These are phyloP conservation scores for Exocentrus adspersus DNA, from an alignment of 2,888 invertebrate species.

Conservation along the genomic window DNA sequence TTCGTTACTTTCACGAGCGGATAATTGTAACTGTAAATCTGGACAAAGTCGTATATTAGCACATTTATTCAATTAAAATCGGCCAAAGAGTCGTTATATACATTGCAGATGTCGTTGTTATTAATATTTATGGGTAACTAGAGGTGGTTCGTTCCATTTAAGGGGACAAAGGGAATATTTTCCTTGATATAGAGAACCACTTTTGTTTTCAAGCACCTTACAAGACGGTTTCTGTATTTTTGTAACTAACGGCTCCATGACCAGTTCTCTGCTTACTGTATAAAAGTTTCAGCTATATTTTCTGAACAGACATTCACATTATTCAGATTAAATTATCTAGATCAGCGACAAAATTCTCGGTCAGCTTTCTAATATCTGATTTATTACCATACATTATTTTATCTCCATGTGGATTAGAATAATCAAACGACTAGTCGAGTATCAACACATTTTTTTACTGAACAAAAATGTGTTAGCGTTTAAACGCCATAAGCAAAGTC, in stretches of 20 bases:
- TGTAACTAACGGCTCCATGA: background rate
- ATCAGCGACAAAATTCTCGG: background rate
- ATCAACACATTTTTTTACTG: too few relatives aligned
- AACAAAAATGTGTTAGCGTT: too few relatives aligned
- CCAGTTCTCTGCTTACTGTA: background rate
- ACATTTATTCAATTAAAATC: conserved; percentile 8
- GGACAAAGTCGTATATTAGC: conserved; percentile 1
- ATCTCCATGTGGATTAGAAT: too few relatives aligned
- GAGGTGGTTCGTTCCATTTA: background rate
- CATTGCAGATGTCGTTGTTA: conserved; percentile 7
- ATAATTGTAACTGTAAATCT: conserved; percentile 5
- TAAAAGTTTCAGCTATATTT: background rate
- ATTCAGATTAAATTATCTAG: background rate
- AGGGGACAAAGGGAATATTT: background rate
- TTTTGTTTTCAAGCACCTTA: background rate
- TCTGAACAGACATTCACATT: background rate
- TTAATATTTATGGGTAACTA: background rate
- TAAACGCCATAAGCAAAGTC: too few relatives aligned
- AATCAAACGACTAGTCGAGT: too few relatives aligned
- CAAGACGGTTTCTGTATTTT: background rate
- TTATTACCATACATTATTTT: too few relatives aligned
- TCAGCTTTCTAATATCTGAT: background rate
- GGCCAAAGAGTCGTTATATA: background rate
- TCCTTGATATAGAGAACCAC: background rate
- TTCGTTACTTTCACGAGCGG: conserved; percentile 8